Base-by-base conservation (phyloP, 2,888 invertebrate species). In the Flexamia atlantica region DNA sequence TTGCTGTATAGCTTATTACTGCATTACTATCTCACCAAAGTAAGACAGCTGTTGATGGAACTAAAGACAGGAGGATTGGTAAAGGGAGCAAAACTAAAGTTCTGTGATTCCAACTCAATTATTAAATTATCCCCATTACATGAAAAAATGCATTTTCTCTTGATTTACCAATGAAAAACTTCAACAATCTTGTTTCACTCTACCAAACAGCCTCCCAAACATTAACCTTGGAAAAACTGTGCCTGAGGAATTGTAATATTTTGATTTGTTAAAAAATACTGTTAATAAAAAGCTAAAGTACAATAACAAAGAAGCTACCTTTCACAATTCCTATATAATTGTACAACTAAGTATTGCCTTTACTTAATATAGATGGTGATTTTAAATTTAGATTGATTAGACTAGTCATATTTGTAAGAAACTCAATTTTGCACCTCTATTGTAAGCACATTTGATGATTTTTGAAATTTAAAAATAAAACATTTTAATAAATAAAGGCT, bases 211-310 rank as follows among this genome's bases (percentile, higher is more conserved):
- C n/a, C n/a, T n/a, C n/a, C n/a, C n/a, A 76, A 42, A 50, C 46
- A 76, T 50, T 50, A 76, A 76, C 74, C 23, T 76, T 76, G 74
- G 74, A 76, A 76, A 76, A 17, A 76, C 46, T 46, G 74, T 76
- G 74, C 74, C 74, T 76, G 23, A 76, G 74, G 74, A 76, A 76
- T 76, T 76, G 74, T 76, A 76, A 76, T 76, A 76, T 46, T 76
- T 76, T 46, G 42, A 76, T 76, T 50, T 20, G 17, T 76, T 12
- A 28, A 64, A 40, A 46, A 46, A 46, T 40, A 46, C 46, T 46
- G 42, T 76, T 76, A 20, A 46, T 70, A 70, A 46, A 40, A 76
- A 46, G 74, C 42, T 28, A 28, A 76, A 17, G 46, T 76, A 46
- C 25, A 76, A 40, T 40, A 28, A 72, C 12, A 7, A 40, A 76